Percentiles rank a stretch among this genome's conserved stretches.
phyloP scores from a whole-genome alignment of 2,888 invertebrate genomes.

The Stenodema calcarata region DNA sequence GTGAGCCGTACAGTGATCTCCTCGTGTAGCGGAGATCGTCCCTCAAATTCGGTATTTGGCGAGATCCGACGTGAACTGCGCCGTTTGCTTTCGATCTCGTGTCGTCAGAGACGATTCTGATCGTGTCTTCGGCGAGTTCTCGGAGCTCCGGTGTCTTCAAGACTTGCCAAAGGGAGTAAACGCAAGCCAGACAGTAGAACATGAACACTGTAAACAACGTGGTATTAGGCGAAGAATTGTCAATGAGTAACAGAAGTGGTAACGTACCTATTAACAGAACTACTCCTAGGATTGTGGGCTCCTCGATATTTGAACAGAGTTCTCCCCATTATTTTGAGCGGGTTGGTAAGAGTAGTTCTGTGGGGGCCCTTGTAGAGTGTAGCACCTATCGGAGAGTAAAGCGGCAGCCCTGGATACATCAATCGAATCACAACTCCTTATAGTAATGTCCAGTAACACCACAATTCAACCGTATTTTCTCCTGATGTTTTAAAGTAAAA shows the following conservation, averaged over 20 bases:
- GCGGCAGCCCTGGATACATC: no score
- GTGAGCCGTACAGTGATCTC: background rate
- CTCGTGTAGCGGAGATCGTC: conserved; percentile 10
- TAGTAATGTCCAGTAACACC: no score
- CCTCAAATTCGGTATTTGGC: background rate
- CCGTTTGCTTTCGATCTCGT: background rate
- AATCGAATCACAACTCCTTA: no score
- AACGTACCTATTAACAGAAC: no score
- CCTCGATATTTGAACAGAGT: no score
- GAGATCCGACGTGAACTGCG: background rate
- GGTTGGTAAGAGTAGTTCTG: background rate
- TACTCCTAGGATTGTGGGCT: no score
- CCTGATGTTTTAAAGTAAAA: no score
- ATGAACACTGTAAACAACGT: conserved; percentile 31
- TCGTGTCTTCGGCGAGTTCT: conserved; percentile 22
- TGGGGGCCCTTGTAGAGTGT: background rate
- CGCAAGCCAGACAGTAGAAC: conserved; percentile 43
- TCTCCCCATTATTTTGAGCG: background rate
- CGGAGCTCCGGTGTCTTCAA: conserved; percentile 15
- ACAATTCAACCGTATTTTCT: no score
- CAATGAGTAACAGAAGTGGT: no score
- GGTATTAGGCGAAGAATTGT: no score
- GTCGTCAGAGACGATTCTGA: background rate
- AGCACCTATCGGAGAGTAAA: background rate
- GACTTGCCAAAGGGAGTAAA: conserved; percentile 42